A percentile compares a stretch with the other conserved stretches of the same genome.
phyloP scores from a whole-genome alignment of 1,140 invertebrate species.

The Drosophila nebulosa region DNA sequence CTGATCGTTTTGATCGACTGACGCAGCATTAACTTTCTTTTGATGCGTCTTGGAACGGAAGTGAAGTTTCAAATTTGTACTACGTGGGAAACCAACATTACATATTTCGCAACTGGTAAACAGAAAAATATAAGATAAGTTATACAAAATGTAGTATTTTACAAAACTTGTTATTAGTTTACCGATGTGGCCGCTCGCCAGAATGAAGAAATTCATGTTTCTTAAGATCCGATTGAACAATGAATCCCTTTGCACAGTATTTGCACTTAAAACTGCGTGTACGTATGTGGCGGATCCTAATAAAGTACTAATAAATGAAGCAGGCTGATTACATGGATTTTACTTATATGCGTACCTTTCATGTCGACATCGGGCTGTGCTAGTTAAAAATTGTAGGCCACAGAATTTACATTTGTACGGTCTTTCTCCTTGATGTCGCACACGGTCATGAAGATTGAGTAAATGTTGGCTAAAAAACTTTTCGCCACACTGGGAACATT shows the following conservation, averaged over 20 bases:
- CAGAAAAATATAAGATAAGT: neutral
- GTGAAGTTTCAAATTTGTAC: slow-evolving; percentile 22
- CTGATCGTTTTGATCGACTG: neutral
- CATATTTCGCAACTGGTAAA: slow-evolving; percentile 32
- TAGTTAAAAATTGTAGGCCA: slow-evolving; percentile 21
- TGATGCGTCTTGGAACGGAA: slow-evolving; percentile 12
- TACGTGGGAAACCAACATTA: slow-evolving; percentile 14
- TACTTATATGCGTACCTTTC: slow-evolving; percentile 13
- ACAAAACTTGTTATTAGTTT: neutral
- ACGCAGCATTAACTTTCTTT: neutral
- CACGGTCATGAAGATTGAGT: slow-evolving; percentile 25
- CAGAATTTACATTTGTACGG: slow-evolving; percentile 40
- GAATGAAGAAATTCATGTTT: slow-evolving; percentile 29
- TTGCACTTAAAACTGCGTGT: slow-evolving; percentile 13
- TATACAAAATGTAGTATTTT: neutral
- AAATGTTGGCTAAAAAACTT: slow-evolving; percentile 24
- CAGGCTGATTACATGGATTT: neutral
- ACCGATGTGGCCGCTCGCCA: slow-evolving; percentile 25
- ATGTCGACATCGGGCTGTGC: slow-evolving; percentile 21
- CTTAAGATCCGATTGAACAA: slow-evolving; percentile 25
- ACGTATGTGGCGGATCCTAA: slow-evolving; percentile 18
- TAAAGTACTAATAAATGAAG: neutral
- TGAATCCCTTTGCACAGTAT: slow-evolving; percentile 15
- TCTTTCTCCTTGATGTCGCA: slow-evolving; percentile 32
- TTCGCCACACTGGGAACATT: slow-evolving; percentile 15